phyloP scores from a whole-genome alignment of 2,113 vertebrate genomes.

The Urocitellus parryii region DNA sequence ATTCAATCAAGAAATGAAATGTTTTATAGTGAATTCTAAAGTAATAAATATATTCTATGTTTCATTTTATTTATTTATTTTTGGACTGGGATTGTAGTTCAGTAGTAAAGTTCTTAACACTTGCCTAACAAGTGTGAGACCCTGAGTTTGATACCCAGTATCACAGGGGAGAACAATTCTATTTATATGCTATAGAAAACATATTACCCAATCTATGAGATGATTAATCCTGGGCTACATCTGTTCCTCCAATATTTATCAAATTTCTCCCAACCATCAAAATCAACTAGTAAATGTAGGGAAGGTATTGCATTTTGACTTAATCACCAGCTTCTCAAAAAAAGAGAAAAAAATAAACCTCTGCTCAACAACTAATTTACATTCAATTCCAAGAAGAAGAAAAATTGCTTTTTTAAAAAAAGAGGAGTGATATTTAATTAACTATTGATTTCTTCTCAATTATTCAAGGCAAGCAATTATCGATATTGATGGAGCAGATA shows the following conservation, averaged over 20 bases:
- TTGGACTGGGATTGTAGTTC: no score
- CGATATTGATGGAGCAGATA: constrained; percentile 72
- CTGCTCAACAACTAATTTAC: constrained; percentile 71
- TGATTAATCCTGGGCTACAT: constrained; percentile 45
- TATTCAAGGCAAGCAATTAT: constrained; percentile 81
- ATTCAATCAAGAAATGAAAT: background rate
- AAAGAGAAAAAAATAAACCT: constrained; percentile 21
- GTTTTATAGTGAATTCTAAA: constrained; percentile 12
- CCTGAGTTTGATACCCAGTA: no score
- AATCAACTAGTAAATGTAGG: constrained; percentile 52
- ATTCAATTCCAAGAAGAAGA: constrained; percentile 73
- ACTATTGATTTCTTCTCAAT: constrained; percentile 81
- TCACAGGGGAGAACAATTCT: background rate
- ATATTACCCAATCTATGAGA: background rate
- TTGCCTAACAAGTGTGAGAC: no score
- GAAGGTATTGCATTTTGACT: constrained; percentile 67
- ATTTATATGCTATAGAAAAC: constrained; percentile 31
- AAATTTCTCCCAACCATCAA: constrained; percentile 51
- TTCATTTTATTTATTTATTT: constrained; percentile 14
- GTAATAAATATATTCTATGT: constrained; percentile 18
- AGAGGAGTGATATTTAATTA: constrained; percentile 80
- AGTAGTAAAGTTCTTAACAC: no score
- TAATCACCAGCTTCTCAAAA: constrained; percentile 53
- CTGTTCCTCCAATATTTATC: constrained; percentile 57
- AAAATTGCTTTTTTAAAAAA: constrained; percentile 60